phyloP scores from a whole-genome alignment of 2,797 vertebrate genomes.

The Falco berigora region DNA sequence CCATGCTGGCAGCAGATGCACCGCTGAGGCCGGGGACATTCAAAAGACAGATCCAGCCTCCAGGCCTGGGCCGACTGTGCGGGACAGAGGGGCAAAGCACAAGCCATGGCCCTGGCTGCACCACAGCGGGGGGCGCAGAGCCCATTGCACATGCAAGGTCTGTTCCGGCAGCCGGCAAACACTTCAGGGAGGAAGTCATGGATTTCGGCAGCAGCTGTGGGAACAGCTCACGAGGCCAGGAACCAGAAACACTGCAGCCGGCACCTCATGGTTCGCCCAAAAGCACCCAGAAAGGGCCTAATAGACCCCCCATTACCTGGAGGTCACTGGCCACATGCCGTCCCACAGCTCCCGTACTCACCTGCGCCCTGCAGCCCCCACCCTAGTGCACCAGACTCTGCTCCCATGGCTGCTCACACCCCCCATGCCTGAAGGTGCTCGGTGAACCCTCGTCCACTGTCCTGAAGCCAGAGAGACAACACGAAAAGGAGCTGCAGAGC shows the following conservation, averaged over 20 bases:
- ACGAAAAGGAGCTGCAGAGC: neutral
- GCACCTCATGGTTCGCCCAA: neutral
- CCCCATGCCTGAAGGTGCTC: fast-evolving
- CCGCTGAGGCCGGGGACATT: neutral
- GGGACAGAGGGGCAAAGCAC: no score
- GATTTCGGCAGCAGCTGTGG: fast-evolving
- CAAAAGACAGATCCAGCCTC: neutral
- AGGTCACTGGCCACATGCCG: fast-evolving
- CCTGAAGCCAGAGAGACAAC: fast-evolving
- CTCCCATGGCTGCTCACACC: neutral
- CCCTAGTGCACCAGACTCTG: neutral
- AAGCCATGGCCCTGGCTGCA: fast-evolving
- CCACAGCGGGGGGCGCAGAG: neutral
- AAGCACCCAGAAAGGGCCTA: neutral
- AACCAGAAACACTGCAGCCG: neutral
- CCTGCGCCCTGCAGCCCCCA: fast-evolving
- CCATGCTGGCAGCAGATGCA: neutral
- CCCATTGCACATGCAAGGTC: fast-evolving
- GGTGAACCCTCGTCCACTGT: neutral
- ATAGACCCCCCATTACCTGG: neutral
- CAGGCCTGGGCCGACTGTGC: no score
- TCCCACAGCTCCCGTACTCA: neutral
- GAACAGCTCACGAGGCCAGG: fast-evolving
- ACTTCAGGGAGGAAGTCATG: neutral
- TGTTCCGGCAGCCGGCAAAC: fast-evolving